Evolutionary conservation across 92 coral and sea anemone genomes (phyloP).

Genomic region (Palythoa heliodiscus): DNA sequence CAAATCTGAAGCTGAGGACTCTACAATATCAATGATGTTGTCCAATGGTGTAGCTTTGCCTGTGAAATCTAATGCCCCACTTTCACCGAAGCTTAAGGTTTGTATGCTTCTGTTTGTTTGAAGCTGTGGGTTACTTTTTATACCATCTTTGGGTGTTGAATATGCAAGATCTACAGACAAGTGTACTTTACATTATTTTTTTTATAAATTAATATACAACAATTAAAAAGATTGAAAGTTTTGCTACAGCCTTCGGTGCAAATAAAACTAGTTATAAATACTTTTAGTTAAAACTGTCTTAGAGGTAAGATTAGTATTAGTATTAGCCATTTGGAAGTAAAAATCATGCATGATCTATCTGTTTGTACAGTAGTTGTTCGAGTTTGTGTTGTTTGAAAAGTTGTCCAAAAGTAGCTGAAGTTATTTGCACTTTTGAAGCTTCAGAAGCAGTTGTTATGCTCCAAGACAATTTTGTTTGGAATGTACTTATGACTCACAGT

Average conservation of each 20-base stretch:
- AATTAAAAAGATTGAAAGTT: too few species aligned
- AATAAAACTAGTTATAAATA: too few species aligned
- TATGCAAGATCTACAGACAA: not conserved
- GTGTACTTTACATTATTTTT: not conserved
- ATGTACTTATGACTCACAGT: not conserved
- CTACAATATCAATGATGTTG: conserved; percentile 45
- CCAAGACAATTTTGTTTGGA: not conserved
- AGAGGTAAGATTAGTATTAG: not conserved
- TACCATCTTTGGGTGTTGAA: not conserved
- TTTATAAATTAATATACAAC: too few species aligned
- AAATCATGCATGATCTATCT: too few species aligned
- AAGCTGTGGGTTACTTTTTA: not conserved
- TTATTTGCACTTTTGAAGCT: not conserved
- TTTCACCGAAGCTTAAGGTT: conserved; percentile 84
- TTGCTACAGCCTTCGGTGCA: too few species aligned
- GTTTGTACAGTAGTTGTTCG: not conserved
- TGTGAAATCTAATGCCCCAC: conserved; percentile 64
- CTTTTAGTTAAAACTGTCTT: not conserved
- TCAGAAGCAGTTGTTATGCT: not conserved
- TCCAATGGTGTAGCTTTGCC: conserved; percentile 35
- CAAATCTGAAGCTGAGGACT: conserved; percentile 19
- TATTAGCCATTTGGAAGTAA: not conserved
- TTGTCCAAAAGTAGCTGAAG: not conserved
- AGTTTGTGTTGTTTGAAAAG: not conserved
- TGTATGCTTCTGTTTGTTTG: not conserved